A percentile compares a stretch with the other conserved stretches of the same genome.
Evolutionary conservation across 2,888 invertebrate species (phyloP).

Genomic region (Apeira syringaria): DNA sequence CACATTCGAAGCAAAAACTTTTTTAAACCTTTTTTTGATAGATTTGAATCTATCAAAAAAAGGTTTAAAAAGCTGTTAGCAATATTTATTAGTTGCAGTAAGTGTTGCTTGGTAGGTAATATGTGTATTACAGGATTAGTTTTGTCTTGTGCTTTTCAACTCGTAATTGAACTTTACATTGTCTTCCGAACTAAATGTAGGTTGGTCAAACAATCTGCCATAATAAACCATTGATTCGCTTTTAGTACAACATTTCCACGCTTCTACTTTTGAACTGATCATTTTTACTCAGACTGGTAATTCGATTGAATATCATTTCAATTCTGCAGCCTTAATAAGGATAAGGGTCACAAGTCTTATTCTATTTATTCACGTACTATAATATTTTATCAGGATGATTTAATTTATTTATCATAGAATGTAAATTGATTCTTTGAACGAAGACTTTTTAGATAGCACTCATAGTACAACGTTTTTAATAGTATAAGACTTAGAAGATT

Average conservation of each 20-base stretch:
- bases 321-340: conserved; percentile 2
- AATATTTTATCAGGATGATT: conserved; percentile 11
- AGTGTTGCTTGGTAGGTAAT: too few relatives aligned
- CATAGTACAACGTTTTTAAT: too few relatives aligned
- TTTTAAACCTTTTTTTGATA: too few relatives aligned
- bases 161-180: neutral
- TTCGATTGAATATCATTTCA: conserved; percentile 3
- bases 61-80: too few relatives aligned
- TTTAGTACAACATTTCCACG: neutral
- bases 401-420: conserved; percentile 14
- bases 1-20: too few relatives aligned
- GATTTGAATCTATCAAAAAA: too few relatives aligned
- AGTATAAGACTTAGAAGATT: too few relatives aligned
- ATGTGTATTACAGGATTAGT: too few relatives aligned
- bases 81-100: too few relatives aligned
- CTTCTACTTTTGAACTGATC: neutral
- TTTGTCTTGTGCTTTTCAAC: too few relatives aligned
- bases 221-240: conserved; percentile 2
- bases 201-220: conserved; percentile 8
- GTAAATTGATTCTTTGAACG: conserved; percentile 13
- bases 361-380: conserved; percentile 10
- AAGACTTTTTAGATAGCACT: too few relatives aligned
- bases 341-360: conserved; percentile 6
- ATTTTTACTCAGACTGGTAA: neutral
- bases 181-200: neutral